Evolutionary conservation across 2,888 invertebrate species (phyloP), one percentile per base, ranked within the genome.

Genomic region (Leptopilina syphax): DNA sequence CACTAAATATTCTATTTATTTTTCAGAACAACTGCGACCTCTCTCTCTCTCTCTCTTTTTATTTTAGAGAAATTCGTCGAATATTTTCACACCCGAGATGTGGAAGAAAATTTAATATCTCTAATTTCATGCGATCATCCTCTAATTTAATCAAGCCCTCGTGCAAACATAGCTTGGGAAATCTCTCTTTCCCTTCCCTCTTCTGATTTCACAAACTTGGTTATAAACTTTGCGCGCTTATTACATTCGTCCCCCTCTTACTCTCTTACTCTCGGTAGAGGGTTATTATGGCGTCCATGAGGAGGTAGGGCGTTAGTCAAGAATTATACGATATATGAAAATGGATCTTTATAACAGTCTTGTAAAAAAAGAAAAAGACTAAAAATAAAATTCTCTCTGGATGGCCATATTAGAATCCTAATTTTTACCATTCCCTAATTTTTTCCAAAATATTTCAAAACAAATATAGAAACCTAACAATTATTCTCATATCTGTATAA

Each of bases 51-150:
- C 18, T 18, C 18, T 18, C 18, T 18, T 18, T 70, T 54, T 68
- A 68, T 68, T 70, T 54, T 54, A 18, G 24, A 18, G 24, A 63
- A 27, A 60, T 3, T 9, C 4, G 5, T 34, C 34, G 57, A 12
- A 4, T 6, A 73, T 60, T 73, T 57, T 24, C 57, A n/a, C 9
- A n/a, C 34, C 13, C 34, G 13, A 73, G 9, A 5, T 24, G 8
- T 18, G 24, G 13, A 27, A 60, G 83, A 83, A 85, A 90, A 90
- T 90, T 91, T 91, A 90, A 91, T 90, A 89, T 89, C 90, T 90
- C 88, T 90, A 90, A 91, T 91, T 90, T 87, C 85, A 88, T 87
- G 85, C 88, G 90, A 91, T 91, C 85, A 91, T 91, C 86, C 89
- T 86, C 87, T 91, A 91, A 91, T 91, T 91, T 91, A 90, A 91